Percentiles rank a stretch among this genome's conserved stretches.
Conservation (phyloP, 1,140 invertebrate genomes). For the Drosophila prosaltans region DNA sequence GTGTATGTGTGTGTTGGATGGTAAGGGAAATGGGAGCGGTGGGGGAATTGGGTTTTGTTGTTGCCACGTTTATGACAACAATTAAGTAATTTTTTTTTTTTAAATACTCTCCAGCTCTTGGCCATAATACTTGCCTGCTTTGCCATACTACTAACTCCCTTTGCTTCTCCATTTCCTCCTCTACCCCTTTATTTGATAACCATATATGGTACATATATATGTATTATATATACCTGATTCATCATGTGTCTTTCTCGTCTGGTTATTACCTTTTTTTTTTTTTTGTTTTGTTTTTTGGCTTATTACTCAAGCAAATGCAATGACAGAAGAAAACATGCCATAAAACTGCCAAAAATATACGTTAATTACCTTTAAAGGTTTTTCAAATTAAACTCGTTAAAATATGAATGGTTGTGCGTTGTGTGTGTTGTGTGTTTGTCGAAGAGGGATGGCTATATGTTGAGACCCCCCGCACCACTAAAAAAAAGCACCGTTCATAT, state of each 20-base stretch:
- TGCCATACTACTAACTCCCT: slow-evolving; percentile 1
- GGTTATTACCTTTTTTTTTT: slow-evolving; percentile 3
- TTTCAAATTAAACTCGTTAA: slow-evolving; percentile 82
- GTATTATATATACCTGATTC: slow-evolving; percentile 26
- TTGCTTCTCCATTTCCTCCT: background rate
- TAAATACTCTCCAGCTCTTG: slow-evolving; percentile 72
- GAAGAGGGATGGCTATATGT: slow-evolving; percentile 31
- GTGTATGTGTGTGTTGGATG: no score
- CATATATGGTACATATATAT: slow-evolving; percentile 60
- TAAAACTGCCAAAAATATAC: slow-evolving; percentile 82
- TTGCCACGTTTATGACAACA: slow-evolving; percentile 75
- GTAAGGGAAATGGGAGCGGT: no score
- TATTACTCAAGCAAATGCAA: slow-evolving; percentile 63
- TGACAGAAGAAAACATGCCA: slow-evolving; percentile 59
- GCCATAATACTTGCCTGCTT: slow-evolving; percentile 33
- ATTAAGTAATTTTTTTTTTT: slow-evolving; percentile 82
- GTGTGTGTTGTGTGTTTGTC: slow-evolving; percentile 35
- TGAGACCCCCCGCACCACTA: background rate
- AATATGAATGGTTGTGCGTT: slow-evolving; percentile 51
- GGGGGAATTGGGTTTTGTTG: slow-evolving; percentile 29
- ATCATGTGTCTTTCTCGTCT: slow-evolving; percentile 12
- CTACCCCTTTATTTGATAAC: slow-evolving; percentile 37
- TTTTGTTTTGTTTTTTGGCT: slow-evolving; percentile 26
- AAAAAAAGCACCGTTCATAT: slow-evolving; percentile 47
- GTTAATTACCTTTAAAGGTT: slow-evolving; percentile 82